Conservation (phyloP, 37 sponge, comb jelly and placozoan species). For the Chondrilla cf. caribensis region DNA sequence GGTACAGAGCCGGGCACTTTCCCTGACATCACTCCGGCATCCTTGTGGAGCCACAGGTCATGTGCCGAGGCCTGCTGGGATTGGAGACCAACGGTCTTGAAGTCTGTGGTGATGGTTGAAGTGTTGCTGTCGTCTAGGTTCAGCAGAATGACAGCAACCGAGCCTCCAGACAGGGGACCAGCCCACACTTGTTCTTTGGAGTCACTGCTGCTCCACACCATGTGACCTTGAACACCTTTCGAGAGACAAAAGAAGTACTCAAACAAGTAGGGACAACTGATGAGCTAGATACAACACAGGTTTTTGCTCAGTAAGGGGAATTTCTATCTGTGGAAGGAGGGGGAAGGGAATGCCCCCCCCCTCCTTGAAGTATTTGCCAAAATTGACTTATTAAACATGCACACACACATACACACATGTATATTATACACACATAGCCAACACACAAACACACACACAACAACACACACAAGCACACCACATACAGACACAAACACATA, state of each 20-base stretch:
- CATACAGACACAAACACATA: too few relatives aligned
- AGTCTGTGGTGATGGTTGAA: conserved; percentile 40
- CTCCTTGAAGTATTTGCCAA: too few relatives aligned
- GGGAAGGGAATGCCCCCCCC: too few relatives aligned
- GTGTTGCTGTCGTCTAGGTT: conserved; percentile 33
- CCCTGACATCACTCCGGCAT: conserved; percentile 39
- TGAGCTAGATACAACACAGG: too few relatives aligned
- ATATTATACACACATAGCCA: too few relatives aligned
- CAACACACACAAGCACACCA: too few relatives aligned
- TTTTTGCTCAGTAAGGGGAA: too few relatives aligned
- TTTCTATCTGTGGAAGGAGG: too few relatives aligned
- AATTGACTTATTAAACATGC: too few relatives aligned
- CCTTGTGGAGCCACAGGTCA: conserved; percentile 69
- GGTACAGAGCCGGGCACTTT: conserved; percentile 44
- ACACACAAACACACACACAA: too few relatives aligned
- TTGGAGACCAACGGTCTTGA: conserved; percentile 36
- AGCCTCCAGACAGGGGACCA: conserved; percentile 43
- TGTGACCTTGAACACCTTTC: conserved; percentile 62
- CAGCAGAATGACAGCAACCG: conserved; percentile 54
- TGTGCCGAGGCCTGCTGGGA: conserved; percentile 24
- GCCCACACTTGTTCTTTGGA: conserved; percentile 63
- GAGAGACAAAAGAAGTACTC: neutral
- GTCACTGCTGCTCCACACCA: conserved; percentile 3
- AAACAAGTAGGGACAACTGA: too few relatives aligned
- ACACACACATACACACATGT: too few relatives aligned